Conservation (phyloP, 2,888 invertebrate species). For the Serripes groenlandicus region DNA sequence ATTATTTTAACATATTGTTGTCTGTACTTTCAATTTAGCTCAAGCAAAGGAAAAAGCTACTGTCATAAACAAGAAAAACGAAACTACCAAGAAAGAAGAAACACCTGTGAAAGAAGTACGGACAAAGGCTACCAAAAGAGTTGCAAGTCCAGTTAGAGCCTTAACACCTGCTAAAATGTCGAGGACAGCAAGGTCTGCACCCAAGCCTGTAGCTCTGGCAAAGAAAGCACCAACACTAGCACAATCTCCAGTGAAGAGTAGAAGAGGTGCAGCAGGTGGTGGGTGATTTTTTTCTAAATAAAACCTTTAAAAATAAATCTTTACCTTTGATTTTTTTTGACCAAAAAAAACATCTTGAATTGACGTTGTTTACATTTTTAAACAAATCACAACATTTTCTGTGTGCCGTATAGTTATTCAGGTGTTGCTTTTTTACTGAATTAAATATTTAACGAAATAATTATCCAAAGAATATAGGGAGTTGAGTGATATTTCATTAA, state of each 20-base stretch:
- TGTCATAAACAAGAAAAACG: too few relatives aligned
- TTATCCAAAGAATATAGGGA: too few relatives aligned
- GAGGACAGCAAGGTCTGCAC: conserved; percentile 1
- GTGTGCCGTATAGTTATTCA: background rate
- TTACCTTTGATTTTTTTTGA: too few relatives aligned
- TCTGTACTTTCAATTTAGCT: too few relatives aligned
- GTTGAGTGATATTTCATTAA: too few relatives aligned
- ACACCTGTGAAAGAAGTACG: background rate
- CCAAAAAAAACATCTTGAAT: conserved; percentile 7
- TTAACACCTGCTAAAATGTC: conserved; percentile 1
- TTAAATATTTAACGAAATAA: too few relatives aligned
- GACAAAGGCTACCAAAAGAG: background rate
- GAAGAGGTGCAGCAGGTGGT: background rate
- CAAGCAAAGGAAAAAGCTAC: too few relatives aligned
- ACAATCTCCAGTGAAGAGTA: conserved; percentile 18
- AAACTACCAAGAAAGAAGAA: too few relatives aligned
- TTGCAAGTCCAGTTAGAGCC: conserved; percentile 47
- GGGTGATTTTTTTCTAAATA: too few relatives aligned
- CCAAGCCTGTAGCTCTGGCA: too few relatives aligned
- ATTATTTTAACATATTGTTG: too few relatives aligned
- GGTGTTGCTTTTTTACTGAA: background rate
- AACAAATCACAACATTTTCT: background rate
- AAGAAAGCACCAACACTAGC: conserved; percentile 23
- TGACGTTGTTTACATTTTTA: background rate
- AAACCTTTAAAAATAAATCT: too few relatives aligned